These are phyloP conservation scores for Choloepus hoffmanni DNA, from an alignment of 2,113 vertebrate species.

Conservation along the genomic window DNA sequence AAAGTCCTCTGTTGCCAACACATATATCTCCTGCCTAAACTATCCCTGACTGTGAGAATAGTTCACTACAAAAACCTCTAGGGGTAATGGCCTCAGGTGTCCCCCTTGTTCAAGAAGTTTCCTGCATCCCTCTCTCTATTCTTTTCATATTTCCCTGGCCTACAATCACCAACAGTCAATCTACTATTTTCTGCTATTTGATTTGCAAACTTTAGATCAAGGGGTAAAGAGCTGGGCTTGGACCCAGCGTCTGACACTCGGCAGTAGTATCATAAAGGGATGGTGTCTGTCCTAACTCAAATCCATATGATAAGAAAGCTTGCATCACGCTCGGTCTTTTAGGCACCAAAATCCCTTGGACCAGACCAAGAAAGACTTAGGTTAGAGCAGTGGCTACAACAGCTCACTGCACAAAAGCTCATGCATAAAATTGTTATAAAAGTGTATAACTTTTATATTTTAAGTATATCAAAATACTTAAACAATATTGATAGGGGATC, in stretches of 20 bases:
- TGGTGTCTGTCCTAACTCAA: not conserved
- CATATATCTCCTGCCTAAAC: not conserved
- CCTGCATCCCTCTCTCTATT: not conserved
- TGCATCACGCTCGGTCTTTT: not conserved
- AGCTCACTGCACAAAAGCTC: not conserved
- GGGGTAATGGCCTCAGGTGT: not conserved
- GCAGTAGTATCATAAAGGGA: not conserved
- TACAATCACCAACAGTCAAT: not conserved
- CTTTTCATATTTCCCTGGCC: not conserved
- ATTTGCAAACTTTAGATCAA: not conserved
- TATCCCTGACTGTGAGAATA: rapidly evolving
- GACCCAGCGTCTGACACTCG: not conserved
- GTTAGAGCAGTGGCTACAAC: not conserved
- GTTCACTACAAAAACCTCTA: not conserved
- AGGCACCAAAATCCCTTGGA: not conserved
- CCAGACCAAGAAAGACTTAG: constrained; percentile 1
- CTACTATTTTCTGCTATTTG: not conserved
- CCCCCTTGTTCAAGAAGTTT: not conserved
- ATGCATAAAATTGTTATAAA: not conserved
- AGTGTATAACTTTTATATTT: too few relatives aligned
- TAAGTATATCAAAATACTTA: not conserved
- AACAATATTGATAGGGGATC: not conserved
- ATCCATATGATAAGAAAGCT: not conserved
- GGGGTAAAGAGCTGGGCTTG: not conserved
- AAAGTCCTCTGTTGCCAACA: not conserved